Base-by-base conservation (phyloP, 2,797 vertebrate species). In the Paratrypauchen microcephalus region DNA sequence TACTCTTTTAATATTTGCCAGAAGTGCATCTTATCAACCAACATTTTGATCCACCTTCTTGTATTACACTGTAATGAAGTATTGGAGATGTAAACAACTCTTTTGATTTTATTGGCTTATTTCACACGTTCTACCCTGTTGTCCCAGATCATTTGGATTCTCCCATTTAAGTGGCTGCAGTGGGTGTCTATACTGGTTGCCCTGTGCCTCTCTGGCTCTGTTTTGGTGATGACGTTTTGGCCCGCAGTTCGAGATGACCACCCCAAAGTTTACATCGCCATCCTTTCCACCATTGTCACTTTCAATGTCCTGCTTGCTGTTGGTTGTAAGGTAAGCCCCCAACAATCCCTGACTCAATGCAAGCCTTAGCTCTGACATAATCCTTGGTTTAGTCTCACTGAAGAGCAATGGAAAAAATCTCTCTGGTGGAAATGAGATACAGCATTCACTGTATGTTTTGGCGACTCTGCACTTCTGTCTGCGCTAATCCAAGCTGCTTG, bases 211-310 rank as follows among this genome's bases (percentile, higher is more conserved):
- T 99, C 98, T 0, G 96, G 97, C 18, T 96, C 97, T 0, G 95
- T 98, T 68, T 83, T 99, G 86, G 92, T 95, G 45, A 88, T 97
- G 92, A 99, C 98, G 0, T 97, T 99, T 81, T 98, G 95, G 97
- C 97, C 97, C 0, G 96, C 96, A 0, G 94, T 99, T 71, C 93
- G 95, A 2, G 95, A 97, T 0, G 97, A 99, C 88, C 94, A 93
- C 70, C 93, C 94, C 55, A 93, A 94, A 62, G 65, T 99, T 0
- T 93, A 94, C 0, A 68, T 96, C 61, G 91, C 93, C 0, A 93
- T 94, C 0, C 72, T 97, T 39, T 85, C 89, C 6, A 73, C 89
- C 6, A 88, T 99, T 16, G 73, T 96, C 59, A 58, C 93, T 72
- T 93, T 99, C 58, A 96, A 99, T 23, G 73, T 91, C 66, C 93